A percentile compares a stretch with the other conserved stretches of the same genome.
phyloP scores from a whole-genome alignment of 64 coral and sea anemone genomes.

The Stylophora pistillata region DNA sequence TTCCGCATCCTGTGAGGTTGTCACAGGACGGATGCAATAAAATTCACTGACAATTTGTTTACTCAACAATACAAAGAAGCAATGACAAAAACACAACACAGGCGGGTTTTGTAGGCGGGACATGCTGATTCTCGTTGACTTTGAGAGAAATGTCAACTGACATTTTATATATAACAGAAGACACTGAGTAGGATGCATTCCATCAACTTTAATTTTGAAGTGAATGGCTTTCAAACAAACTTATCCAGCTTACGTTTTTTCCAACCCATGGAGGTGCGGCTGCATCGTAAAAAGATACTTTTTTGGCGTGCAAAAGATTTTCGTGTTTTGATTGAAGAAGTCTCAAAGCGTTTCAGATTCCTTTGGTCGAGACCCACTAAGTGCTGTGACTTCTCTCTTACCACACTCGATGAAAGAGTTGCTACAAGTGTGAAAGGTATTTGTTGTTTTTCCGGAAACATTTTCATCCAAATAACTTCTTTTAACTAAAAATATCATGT shows the following conservation, averaged over 20 bases:
- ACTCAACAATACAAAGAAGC: background rate
- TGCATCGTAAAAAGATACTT: background rate
- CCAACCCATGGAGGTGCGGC: background rate
- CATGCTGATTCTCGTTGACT: conserved; percentile 4
- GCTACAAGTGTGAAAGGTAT: too few species aligned
- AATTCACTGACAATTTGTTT: background rate
- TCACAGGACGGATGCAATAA: background rate
- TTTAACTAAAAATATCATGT: background rate
- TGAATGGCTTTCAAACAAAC: background rate
- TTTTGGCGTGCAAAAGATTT: background rate
- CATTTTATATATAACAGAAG: background rate
- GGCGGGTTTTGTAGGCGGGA: conserved; percentile 28
- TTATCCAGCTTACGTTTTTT: background rate
- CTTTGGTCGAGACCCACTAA: too few species aligned
- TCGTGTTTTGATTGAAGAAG: too few species aligned
- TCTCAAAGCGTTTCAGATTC: too few species aligned
- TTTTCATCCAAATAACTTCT: background rate
- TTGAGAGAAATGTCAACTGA: background rate
- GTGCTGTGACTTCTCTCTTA: background rate
- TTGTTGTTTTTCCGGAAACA: background rate
- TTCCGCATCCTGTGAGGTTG: background rate
- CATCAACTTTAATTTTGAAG: background rate
- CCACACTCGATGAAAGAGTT: background rate
- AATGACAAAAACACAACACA: background rate
- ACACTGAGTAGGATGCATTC: background rate